Conservation (phyloP, 1,140 invertebrate species). For the Drosophila neocordata region DNA sequence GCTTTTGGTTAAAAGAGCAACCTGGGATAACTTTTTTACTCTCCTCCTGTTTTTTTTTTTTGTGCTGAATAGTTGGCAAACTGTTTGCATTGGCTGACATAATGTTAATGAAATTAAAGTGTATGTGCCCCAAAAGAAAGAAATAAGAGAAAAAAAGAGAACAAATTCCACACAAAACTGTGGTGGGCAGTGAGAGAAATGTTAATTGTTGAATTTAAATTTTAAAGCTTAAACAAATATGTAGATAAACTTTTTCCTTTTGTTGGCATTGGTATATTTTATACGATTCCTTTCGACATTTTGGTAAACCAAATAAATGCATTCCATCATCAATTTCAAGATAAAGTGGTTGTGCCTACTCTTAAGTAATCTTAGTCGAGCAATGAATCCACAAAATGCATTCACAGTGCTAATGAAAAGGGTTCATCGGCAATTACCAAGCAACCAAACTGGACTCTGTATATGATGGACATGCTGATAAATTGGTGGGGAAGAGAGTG, state of each 20-base stretch:
- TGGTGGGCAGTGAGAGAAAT: not conserved
- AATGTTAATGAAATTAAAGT: slow-evolving; percentile 48
- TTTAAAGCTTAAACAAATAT: too few relatives aligned
- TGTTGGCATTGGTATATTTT: too few relatives aligned
- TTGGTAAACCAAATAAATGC: slow-evolving; percentile 38
- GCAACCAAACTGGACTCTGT: not conserved
- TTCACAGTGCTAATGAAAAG: slow-evolving; percentile 62
- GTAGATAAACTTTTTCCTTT: not conserved
- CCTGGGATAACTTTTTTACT: not conserved
- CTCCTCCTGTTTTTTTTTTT: not conserved
- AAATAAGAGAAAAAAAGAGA: not conserved
- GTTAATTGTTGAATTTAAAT: too few relatives aligned
- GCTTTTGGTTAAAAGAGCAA: not conserved
- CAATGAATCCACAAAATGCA: slow-evolving; percentile 33
- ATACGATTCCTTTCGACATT: not conserved
- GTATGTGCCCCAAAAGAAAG: not conserved
- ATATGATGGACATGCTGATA: slow-evolving; percentile 3
- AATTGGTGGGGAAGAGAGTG: not conserved
- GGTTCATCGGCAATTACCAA: slow-evolving; percentile 20
- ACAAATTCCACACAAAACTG: not conserved
- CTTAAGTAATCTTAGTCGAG: not conserved
- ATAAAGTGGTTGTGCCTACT: slow-evolving; percentile 26
- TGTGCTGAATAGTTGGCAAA: slow-evolving; percentile 1
- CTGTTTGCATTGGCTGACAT: slow-evolving; percentile 24
- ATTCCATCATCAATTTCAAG: slow-evolving; percentile 53